These are phyloP conservation scores for Andrena chrysosceles DNA, from an alignment of 2,888 invertebrate species.

Conservation along the genomic window DNA sequence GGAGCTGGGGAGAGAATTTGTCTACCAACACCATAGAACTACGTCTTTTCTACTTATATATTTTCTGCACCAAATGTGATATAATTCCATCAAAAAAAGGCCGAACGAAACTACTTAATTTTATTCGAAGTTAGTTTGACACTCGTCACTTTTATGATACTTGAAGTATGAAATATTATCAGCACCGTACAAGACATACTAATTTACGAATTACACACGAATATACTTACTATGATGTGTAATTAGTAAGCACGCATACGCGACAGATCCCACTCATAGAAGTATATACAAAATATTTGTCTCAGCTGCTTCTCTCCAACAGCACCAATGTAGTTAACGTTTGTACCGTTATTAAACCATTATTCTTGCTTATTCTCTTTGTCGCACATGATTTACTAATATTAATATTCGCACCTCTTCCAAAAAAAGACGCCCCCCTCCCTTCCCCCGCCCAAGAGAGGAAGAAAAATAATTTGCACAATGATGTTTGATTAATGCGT, in stretches of 20 bases:
- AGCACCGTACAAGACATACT: background rate
- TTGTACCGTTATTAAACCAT: background rate
- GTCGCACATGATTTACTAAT: background rate
- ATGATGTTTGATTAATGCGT: constrained; percentile 61
- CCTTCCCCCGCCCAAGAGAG: background rate
- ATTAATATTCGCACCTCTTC: constrained; percentile 26
- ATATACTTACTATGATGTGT: constrained; percentile 34
- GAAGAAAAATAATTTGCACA: constrained; percentile 31
- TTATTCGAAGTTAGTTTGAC: background rate
- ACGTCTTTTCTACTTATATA: background rate
- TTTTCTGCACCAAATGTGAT: background rate
- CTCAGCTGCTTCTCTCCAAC: constrained; percentile 16
- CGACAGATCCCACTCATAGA: constrained; percentile 7
- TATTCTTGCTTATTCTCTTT: constrained; percentile 1
- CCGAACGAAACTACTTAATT: background rate
- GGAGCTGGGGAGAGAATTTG: background rate
- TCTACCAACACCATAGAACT: background rate
- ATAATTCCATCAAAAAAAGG: background rate
- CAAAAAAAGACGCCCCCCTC: background rate
- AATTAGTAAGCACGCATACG: constrained; percentile 27
- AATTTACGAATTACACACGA: background rate
- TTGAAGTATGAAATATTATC: background rate
- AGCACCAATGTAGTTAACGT: background rate
- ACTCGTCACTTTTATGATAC: background rate
- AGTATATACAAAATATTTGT: constrained; percentile 21